Conservation (phyloP, 30 jellyfish, hydroid and myxozoan genomes). For the Chrysaora quinquecirrha region DNA sequence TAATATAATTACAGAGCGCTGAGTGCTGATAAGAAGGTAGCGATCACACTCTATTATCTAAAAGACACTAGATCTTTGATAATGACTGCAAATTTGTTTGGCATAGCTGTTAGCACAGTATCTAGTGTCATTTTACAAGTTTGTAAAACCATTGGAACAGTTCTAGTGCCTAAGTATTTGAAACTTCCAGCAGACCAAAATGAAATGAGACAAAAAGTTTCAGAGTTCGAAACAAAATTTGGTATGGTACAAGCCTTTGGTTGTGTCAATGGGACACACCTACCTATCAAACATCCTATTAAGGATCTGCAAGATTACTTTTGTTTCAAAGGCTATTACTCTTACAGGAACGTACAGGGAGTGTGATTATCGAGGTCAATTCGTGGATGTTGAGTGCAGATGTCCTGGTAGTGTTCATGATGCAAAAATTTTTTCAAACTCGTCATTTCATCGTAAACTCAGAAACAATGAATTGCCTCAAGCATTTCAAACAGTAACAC, state of each 20-base stretch:
- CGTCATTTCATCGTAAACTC: conserved; percentile 19
- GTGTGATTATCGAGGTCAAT: conserved; percentile 70
- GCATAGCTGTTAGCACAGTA: conserved; percentile 62
- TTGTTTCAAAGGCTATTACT: conserved; percentile 52
- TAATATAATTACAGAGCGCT: too few species aligned
- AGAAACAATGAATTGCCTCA: conserved; percentile 48
- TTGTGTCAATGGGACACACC: conserved; percentile 78
- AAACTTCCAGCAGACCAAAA: conserved; percentile 34
- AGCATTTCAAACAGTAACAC: too few species aligned
- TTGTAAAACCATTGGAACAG: conserved; percentile 35
- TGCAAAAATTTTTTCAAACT: conserved; percentile 63
- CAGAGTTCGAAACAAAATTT: conserved; percentile 70
- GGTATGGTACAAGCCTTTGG: conserved; percentile 81
- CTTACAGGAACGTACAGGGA: conserved; percentile 68
- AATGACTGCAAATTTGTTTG: conserved; percentile 62
- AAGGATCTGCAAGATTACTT: conserved; percentile 49
- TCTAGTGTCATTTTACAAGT: conserved; percentile 42
- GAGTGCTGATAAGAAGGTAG: conserved; percentile 13
- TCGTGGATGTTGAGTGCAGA: conserved; percentile 83
- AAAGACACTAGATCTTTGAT: conserved; percentile 61
- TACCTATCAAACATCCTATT: conserved; percentile 56
- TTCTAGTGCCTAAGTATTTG: conserved; percentile 58
- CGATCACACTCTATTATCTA: conserved; percentile 48
- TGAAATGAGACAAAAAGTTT: conserved; percentile 58
- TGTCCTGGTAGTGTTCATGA: conserved; percentile 75